Percentiles rank a stretch among this genome's conserved stretches.
phyloP scores from a whole-genome alignment of 2,113 vertebrate genomes.

The Reinhardtius hippoglossoides region DNA sequence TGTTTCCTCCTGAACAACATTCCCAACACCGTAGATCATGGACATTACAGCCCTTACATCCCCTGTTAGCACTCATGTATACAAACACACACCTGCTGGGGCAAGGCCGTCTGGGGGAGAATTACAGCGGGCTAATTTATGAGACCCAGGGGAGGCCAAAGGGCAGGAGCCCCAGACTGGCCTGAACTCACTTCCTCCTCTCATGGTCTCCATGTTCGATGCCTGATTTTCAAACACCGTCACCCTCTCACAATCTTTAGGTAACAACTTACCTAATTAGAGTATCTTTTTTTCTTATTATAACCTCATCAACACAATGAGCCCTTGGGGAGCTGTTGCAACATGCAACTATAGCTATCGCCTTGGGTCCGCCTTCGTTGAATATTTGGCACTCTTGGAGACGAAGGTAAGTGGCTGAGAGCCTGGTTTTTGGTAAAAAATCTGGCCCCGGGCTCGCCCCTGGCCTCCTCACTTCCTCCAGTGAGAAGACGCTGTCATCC shows the following conservation, averaged over 20 bases:
- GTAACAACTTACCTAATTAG: slow-evolving; percentile 15
- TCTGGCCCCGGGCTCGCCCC: slow-evolving; percentile 64
- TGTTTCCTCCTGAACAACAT: slow-evolving; percentile 80
- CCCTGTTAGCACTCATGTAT: slow-evolving; percentile 77
- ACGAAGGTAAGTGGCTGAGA: slow-evolving; percentile 49
- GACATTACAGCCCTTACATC: slow-evolving; percentile 76
- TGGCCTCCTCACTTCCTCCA: slow-evolving; percentile 81
- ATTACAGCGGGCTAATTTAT: slow-evolving; percentile 84
- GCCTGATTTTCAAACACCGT: slow-evolving; percentile 32
- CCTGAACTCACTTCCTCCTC: slow-evolving; percentile 81
- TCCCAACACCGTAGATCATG: slow-evolving; percentile 83
- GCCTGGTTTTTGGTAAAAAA: slow-evolving; percentile 50
- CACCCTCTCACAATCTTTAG: slow-evolving; percentile 40
- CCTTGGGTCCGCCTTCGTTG: slow-evolving; percentile 1
- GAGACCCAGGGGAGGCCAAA: slow-evolving; percentile 79
- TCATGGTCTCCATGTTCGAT: slow-evolving; percentile 54
- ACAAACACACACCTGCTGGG: slow-evolving; percentile 86
- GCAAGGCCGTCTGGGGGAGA: slow-evolving; percentile 80
- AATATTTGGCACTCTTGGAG: slow-evolving; percentile 28
- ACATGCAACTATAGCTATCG: slow-evolving; percentile 6
- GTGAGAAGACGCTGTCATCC: slow-evolving; percentile 80
- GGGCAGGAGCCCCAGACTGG: slow-evolving; percentile 77
- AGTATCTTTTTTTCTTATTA: slow-evolving; percentile 8
- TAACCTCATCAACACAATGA: slow-evolving; percentile 40
- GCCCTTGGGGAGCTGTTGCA: slow-evolving; percentile 17